Percentiles rank a stretch among this genome's conserved stretches.
Conservation (phyloP, 37 sponge, comb jelly and placozoan genomes). For the Aphrocallistes beatrix region DNA sequence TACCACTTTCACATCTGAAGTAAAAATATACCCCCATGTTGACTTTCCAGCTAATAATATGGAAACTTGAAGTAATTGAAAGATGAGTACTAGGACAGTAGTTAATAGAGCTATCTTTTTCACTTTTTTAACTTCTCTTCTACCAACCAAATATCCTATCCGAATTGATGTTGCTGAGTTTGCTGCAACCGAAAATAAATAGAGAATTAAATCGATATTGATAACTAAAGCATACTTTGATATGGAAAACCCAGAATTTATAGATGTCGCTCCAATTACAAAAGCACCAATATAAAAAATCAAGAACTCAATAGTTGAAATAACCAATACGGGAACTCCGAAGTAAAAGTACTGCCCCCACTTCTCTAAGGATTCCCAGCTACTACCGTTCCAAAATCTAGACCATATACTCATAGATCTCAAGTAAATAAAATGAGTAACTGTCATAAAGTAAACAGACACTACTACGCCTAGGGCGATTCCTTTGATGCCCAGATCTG, state of each 20-base stretch:
- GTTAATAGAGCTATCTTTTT: not conserved
- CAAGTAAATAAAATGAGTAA: not conserved
- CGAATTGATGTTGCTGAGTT: conserved; percentile 19
- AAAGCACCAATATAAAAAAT: conserved; percentile 8
- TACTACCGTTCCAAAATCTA: conserved; percentile 15
- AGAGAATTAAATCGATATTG: not conserved
- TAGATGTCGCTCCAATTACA: not conserved
- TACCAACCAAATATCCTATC: conserved; percentile 22
- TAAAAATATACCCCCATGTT: not conserved
- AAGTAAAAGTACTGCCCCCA: conserved; percentile 18
- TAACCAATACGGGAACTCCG: conserved; percentile 14
- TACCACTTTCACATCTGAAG: not conserved
- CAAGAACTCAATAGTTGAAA: not conserved
- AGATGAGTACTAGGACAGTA: not conserved
- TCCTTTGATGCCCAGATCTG: conserved; percentile 14
- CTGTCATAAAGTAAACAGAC: not conserved
- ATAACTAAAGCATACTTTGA: not conserved
- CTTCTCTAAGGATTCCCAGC: not conserved
- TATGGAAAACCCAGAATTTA: not conserved
- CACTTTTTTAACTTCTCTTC: not conserved
- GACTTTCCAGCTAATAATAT: not conserved
- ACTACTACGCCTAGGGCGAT: conserved; percentile 18
- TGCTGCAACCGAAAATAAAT: not conserved
- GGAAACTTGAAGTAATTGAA: not conserved
- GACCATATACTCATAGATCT: not conserved